phyloP scores from a whole-genome alignment of 1,140 invertebrate genomes.

The Drosophila pallidifrons region DNA sequence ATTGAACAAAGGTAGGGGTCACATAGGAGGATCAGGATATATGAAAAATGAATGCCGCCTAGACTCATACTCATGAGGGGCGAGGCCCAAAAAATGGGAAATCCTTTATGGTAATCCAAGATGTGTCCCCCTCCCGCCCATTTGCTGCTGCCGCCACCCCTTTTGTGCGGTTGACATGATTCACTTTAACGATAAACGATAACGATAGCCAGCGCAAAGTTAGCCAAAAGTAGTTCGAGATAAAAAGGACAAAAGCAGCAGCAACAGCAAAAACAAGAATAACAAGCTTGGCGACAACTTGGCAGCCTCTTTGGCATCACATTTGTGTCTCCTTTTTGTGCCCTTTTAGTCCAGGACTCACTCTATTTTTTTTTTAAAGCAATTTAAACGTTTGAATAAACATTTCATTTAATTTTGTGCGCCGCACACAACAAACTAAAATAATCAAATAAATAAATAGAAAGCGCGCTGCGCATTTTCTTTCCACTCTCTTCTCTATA shows the following conservation, averaged over 20 bases:
- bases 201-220: conserved; percentile 69
- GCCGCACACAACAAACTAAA: conserved; percentile 62
- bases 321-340: conserved; percentile 37
- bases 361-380: conserved; percentile 53
- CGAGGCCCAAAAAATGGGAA: conserved; percentile 34
- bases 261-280: conserved; percentile 12
- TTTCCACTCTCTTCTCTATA: background rate
- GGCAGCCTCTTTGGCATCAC: conserved; percentile 73
- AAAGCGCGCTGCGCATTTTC: conserved; percentile 33
- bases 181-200: conserved; percentile 80
- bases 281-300: conserved; percentile 69
- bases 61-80: conserved; percentile 32
- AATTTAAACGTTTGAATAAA: conserved; percentile 82
- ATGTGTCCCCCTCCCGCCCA: conserved; percentile 33
- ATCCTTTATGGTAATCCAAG: conserved; percentile 82
- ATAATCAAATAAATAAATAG: conserved; percentile 74
- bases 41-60: conserved; percentile 81
- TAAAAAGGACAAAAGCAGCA: conserved; percentile 51
- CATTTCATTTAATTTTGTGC: conserved; percentile 80
- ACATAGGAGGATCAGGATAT: conserved; percentile 57
- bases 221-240: conserved; percentile 67
- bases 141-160: background rate
- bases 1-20: conserved; percentile 67
- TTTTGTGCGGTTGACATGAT: conserved; percentile 80
- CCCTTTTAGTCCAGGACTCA: conserved; percentile 29